Evolutionary conservation across 2,888 invertebrate genomes (phyloP).

Genomic region (Eudemis profundana): DNA sequence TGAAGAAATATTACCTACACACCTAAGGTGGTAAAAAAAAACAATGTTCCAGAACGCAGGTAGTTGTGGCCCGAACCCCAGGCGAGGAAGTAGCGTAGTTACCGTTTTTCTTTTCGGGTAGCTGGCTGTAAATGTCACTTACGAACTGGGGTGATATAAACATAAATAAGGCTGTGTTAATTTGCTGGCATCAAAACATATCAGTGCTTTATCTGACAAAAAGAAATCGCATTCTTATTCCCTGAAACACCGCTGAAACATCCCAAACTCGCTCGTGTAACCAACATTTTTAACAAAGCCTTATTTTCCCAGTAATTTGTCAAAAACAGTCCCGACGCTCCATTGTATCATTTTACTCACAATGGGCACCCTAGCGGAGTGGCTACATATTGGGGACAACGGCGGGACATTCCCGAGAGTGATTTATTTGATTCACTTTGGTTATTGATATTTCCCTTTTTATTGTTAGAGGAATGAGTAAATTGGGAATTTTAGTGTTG

Average conservation of each 20-base stretch:
- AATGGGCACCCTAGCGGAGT: slow-evolving; percentile 19
- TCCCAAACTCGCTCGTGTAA: background rate
- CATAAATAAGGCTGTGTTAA: no score
- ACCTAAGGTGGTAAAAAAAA: no score
- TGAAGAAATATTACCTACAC: no score
- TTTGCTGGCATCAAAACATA: no score
- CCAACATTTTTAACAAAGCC: slow-evolving; percentile 1
- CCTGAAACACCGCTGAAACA: background rate
- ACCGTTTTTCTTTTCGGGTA: no score
- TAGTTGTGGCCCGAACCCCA: no score
- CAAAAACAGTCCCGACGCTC: slow-evolving; percentile 23
- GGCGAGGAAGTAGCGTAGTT: no score
- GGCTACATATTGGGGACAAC: slow-evolving; percentile 15
- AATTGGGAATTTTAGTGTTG: background rate
- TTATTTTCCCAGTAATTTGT: slow-evolving; percentile 34
- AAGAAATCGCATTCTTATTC: no score
- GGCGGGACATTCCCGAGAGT: slow-evolving; percentile 18
- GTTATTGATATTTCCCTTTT: slow-evolving; percentile 22
- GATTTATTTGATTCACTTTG: slow-evolving; percentile 38
- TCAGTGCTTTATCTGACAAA: no score
- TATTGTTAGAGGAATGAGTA: background rate
- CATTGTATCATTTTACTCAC: slow-evolving; percentile 26
- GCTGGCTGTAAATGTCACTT: no score
- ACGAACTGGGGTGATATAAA: no score
- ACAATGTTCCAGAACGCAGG: no score